Conservation (phyloP, 2,888 invertebrate genomes). For the Hyposoter didymator region DNA sequence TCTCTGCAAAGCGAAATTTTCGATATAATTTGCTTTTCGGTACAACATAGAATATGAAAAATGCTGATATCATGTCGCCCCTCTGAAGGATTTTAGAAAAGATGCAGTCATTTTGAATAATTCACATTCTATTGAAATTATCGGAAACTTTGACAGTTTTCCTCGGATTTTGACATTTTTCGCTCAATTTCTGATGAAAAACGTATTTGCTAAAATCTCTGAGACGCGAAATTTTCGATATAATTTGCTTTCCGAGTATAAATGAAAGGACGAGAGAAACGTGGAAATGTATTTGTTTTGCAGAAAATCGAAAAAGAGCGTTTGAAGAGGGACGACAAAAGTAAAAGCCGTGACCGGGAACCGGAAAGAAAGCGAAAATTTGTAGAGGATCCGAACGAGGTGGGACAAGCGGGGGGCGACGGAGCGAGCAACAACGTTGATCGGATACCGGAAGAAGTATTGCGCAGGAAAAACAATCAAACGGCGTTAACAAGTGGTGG, state of each 20-base stretch:
- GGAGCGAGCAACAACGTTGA: constrained; percentile 55
- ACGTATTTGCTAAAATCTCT: neutral
- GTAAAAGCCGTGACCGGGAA: constrained; percentile 80
- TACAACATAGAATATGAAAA: too few species aligned
- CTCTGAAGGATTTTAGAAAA: too few species aligned
- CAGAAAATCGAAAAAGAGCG: constrained; percentile 80
- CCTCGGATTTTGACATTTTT: neutral
- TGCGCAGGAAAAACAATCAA: constrained; percentile 55
- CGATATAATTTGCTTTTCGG: too few species aligned
- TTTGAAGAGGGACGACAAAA: constrained; percentile 87
- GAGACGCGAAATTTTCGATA: too few species aligned
- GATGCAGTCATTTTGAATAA: too few species aligned
- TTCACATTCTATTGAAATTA: too few species aligned
- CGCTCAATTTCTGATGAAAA: neutral
- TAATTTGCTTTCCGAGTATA: too few species aligned
- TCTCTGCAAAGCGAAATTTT: too few species aligned
- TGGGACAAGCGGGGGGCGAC: constrained; percentile 61
- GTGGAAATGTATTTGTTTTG: neutral
- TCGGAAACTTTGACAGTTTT: too few species aligned
- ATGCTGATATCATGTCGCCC: too few species aligned
- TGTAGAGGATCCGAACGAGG: constrained; percentile 83
- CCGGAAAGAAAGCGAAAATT: constrained; percentile 85
- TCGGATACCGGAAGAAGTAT: constrained; percentile 60
- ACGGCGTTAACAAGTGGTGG: constrained; percentile 10
- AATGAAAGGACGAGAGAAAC: neutral